Evolutionary conservation across 2,888 invertebrate species (phyloP), one percentile per base, ranked within the genome.

Genomic region (Byasa hedistus): DNA sequence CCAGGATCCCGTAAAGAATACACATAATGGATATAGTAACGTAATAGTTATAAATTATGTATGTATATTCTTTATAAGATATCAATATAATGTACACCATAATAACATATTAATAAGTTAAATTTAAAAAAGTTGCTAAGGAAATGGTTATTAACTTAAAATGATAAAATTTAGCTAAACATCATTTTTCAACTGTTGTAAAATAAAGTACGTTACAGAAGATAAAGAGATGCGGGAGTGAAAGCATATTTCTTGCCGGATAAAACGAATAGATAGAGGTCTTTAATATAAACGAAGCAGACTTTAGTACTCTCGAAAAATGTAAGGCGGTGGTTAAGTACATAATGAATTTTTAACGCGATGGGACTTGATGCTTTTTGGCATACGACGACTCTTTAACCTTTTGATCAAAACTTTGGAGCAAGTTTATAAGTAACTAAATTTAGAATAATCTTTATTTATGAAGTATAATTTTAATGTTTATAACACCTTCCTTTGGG

Each of bases 211-310:
- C 71, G 75, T 79, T 75, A 75, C 75, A 75, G 76, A 72, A 72
- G 76, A 84, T 84, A 85, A 85, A 86, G 84, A 85, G 82, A 81
- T 75, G 77, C 72, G 81, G 87, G 81, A 87, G 86, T 86, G 84
- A 87, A 87, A 89, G 84, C 88, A 86, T 89, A 87, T 87, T 87
- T 88, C 84, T 83, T 79, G 81, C 73, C 76, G 85, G 89, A 90
- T 90, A 89, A 89, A 90, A 90, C 89, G 90, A 90, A 90, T 89
- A 90, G 90, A 90, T 89, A 90, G 90, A 90, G 90, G 87, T 90
- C 89, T 89, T 90, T 90, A 90, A 90, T 90, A 90, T 89, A 90
- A 89, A 90, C 90, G 89, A 89, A 89, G 90, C 87, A 86, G 89
- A 85, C 89, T 90, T 89, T 88, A 88, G 88, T 89, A 89, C 87